These are phyloP conservation scores for Carollia perspicillata DNA, from an alignment of 2,113 vertebrate species.

Conservation along the genomic window DNA sequence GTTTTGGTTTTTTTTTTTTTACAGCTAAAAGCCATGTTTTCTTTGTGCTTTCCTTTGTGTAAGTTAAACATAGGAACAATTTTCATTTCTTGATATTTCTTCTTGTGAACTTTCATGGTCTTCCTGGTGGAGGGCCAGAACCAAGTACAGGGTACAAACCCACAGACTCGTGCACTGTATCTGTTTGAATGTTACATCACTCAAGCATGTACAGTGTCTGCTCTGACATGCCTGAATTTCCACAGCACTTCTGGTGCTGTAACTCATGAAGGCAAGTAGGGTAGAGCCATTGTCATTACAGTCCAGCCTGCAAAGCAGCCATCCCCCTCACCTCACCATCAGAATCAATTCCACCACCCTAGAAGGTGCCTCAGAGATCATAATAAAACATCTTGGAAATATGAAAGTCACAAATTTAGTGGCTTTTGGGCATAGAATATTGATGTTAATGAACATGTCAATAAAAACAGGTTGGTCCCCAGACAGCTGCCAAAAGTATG, in stretches of 20 bases:
- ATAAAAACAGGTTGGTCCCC: constrained; percentile 1
- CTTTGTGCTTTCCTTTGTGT: not conserved
- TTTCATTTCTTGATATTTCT: not conserved
- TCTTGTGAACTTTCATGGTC: not conserved
- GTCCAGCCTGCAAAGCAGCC: not conserved
- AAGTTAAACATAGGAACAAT: not conserved
- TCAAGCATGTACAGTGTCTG: not conserved
- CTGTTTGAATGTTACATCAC: not conserved
- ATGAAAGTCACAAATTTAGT: not conserved
- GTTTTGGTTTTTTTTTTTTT: not conserved
- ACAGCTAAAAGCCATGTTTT: not conserved
- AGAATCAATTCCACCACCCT: not conserved
- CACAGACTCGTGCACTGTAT: not conserved
- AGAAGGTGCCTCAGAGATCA: not conserved
- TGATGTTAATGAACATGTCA: not conserved
- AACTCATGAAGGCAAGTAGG: not conserved
- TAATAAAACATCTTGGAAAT: not conserved
- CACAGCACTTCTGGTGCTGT: not conserved
- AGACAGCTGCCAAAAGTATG: not conserved
- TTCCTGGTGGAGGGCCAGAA: not conserved
- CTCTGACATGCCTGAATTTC: not conserved
- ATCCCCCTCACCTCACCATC: no score
- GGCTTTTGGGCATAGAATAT: not conserved
- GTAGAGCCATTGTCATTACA: not conserved
- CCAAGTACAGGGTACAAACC: not conserved